These are phyloP conservation scores for Synanceia verrucosa DNA, from an alignment of 2,797 vertebrate species.

Conservation along the genomic window DNA sequence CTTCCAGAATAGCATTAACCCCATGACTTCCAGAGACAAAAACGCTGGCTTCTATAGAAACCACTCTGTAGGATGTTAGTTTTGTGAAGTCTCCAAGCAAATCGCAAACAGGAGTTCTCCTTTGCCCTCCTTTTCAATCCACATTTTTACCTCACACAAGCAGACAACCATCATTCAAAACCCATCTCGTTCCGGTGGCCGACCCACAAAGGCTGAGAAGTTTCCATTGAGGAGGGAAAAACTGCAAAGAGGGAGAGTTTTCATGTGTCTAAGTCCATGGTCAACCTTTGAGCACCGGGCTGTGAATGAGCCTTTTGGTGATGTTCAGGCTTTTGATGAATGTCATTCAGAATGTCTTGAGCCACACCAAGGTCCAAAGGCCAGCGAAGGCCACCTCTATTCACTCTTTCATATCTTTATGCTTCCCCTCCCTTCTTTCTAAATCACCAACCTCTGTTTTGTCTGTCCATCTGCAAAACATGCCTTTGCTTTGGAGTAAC, in stretches of 20 bases:
- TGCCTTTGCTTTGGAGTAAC: conserved; percentile 17
- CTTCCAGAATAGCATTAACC: conserved; percentile 65
- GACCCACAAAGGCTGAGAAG: conserved; percentile 67
- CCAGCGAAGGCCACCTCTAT: conserved; percentile 47
- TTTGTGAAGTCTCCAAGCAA: conserved; percentile 68
- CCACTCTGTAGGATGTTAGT: conserved; percentile 68
- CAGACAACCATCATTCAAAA: conserved; percentile 68
- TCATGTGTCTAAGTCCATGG: conserved; percentile 58
- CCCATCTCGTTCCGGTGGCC: conserved; percentile 68
- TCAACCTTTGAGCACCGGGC: conserved; percentile 61
- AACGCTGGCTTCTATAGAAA: conserved; percentile 67
- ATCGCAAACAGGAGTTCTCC: conserved; percentile 65
- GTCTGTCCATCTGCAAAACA: conserved; percentile 29
- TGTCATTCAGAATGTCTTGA: conserved; percentile 63
- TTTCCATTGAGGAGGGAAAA: conserved; percentile 47
- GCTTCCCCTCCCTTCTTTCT: conserved; percentile 22
- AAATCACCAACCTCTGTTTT: conserved; percentile 16
- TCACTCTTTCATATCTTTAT: conserved; percentile 41
- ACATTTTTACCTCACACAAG: conserved; percentile 57
- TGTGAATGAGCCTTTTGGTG: conserved; percentile 71
- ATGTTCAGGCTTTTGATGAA: conserved; percentile 59
- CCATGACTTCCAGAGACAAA: conserved; percentile 70
- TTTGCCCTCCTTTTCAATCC: conserved; percentile 54
- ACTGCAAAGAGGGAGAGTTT: conserved; percentile 42
- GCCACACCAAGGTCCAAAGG: conserved; percentile 52